Evolutionary conservation across 2,113 vertebrate genomes (phyloP), one percentile per base, ranked within the genome.

Genomic region (Gallinago undulata): DNA sequence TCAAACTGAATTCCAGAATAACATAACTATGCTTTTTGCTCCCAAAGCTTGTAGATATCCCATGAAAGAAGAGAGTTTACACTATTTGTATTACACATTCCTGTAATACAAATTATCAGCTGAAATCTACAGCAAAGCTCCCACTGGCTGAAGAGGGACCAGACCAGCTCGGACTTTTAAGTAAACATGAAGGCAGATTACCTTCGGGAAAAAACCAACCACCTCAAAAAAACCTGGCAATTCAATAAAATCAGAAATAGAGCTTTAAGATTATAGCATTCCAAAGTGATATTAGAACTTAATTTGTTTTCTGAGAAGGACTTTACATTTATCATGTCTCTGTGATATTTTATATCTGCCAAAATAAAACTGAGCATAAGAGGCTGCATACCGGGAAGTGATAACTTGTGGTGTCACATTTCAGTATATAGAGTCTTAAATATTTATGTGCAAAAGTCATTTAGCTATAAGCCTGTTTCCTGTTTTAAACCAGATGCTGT

Each of bases 391-490:
- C 69, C 17, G 6, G 83, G 88, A 93, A 96, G 84, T 96, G 95
- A 95, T 95, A 97, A 92, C 82, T 97, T 91, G 87, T 77, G 96
- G 95, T 89, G 92, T 95, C 93, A 97, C 90, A 93, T 98, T 97
- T 98, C 97, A 96, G 84, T 93, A 94, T 93, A 95, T 73, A 84
- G 93, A 96, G 78, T 88, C 66, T 89, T 95, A 96, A 97, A 94
- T 97, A 97, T 97, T 97, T 98, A 97, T 95, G 92, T 96, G 93
- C 94, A 96, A 97, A 43, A 96, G 93, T 91, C 90, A 95, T 91
- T 96, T 89, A 96, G 88, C 90, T 96, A 86, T 94, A 95, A 94
- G 97, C 95, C 96, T 97, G 96, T 96, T 98, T 97, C 97, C 96
- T 97, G 97, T 96, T 98, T 97, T 97, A 96, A 96, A 95, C 87